These are phyloP conservation scores for Indri indri DNA, from an alignment of 2,113 vertebrate genomes.

Conservation along the genomic window DNA sequence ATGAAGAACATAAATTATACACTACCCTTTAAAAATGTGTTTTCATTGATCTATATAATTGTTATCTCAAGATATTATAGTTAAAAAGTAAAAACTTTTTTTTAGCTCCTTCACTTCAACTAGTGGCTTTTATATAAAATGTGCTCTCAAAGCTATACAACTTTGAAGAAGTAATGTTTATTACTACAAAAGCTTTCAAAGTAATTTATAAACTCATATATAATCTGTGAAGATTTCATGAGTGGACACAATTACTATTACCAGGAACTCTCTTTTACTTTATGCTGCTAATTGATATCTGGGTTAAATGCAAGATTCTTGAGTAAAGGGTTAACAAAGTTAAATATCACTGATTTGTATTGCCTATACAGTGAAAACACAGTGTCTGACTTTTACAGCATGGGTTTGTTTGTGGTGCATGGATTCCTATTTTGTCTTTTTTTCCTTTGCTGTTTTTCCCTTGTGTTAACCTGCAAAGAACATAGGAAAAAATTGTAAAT, in stretches of 20 bases:
- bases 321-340: not conserved
- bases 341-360: not conserved
- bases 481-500: not conserved
- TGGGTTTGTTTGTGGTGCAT: not conserved
- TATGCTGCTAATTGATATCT: not conserved
- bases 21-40: not conserved
- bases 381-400: not conserved
- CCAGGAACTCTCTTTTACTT: not conserved
- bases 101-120: not conserved
- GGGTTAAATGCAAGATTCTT: not conserved
- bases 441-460: not conserved
- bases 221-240: not conserved
- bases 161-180: constrained; percentile 6
- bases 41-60: not conserved
- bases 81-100: constrained; percentile 15
- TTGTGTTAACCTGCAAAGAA: not conserved
- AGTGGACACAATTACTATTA: not conserved
- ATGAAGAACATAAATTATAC: constrained; percentile 4
- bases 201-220: not conserved
- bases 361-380: not conserved
- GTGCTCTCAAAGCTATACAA: not conserved
- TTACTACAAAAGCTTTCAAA: constrained; percentile 11
- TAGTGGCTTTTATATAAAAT: constrained; percentile 16
- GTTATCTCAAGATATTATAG: not conserved
- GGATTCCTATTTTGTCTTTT: not conserved